phyloP scores from a whole-genome alignment of 2,888 invertebrate genomes.

The Pseudococcus longispinus region DNA sequence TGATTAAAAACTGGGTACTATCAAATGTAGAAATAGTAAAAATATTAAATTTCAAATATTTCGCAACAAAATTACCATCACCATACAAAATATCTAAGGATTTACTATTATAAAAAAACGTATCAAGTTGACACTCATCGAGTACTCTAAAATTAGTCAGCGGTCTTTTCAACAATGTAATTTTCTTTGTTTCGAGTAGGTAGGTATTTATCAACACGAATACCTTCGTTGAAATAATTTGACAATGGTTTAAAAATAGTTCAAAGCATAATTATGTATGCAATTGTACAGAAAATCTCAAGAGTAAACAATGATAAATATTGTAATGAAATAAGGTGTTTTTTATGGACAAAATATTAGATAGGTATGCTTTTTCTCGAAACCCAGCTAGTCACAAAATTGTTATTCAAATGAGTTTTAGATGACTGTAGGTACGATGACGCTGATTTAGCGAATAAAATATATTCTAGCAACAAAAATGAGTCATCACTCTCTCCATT shows the following conservation, averaged over 20 bases:
- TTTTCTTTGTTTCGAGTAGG: not conserved
- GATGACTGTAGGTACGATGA: not conserved
- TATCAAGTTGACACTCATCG: not conserved
- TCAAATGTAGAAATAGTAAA: too few species aligned
- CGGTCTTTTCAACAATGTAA: not conserved
- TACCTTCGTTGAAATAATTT: not conserved
- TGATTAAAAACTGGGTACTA: not conserved
- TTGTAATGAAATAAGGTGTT: too few species aligned
- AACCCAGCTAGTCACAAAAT: too few species aligned
- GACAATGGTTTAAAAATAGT: not conserved
- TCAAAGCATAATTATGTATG: too few species aligned
- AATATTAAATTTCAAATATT: too few species aligned
- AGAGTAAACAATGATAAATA: not conserved
- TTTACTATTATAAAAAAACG: not conserved
- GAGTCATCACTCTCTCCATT: not conserved
- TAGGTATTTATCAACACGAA: not conserved
- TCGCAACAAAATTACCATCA: too few species aligned
- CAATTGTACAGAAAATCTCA: not conserved
- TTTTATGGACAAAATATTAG: too few species aligned
- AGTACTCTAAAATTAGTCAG: not conserved
- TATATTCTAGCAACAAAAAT: not conserved
- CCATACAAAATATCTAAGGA: not conserved
- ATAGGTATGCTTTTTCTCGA: too few species aligned
- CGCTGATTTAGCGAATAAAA: not conserved
- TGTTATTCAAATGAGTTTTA: too few species aligned